Percentiles rank a stretch among this genome's conserved stretches.
Conservation (phyloP, 1,140 invertebrate genomes). For the Solenopsis invicta region DNA sequence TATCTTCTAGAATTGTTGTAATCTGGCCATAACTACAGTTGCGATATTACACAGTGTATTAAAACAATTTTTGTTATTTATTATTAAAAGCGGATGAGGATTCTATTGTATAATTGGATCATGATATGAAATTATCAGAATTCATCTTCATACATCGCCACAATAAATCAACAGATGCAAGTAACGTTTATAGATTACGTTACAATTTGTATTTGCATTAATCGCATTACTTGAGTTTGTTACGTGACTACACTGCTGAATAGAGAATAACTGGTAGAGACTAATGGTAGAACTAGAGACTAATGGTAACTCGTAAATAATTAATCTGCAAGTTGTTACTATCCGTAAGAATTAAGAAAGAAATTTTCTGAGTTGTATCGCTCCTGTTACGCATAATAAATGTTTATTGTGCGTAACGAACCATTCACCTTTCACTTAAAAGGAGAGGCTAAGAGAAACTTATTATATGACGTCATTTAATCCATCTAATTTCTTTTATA, state of each 20-base stretch:
- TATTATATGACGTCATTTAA: not conserved
- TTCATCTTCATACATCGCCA: constrained; percentile 37
- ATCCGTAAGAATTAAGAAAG: constrained; percentile 27
- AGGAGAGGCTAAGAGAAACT: not conserved
- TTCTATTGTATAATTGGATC: constrained; percentile 13
- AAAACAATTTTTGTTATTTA: constrained; percentile 24
- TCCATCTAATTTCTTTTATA: constrained; percentile 24
- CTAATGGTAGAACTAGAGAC: too few relatives aligned
- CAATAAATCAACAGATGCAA: constrained; percentile 5
- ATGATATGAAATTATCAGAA: constrained; percentile 54
- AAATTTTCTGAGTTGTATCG: constrained; percentile 11
- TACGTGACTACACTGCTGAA: not conserved
- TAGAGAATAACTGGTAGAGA: not conserved
- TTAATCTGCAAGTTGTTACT: constrained; percentile 5
- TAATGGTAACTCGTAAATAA: not conserved
- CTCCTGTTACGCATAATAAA: constrained; percentile 30
- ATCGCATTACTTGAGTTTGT: not conserved
- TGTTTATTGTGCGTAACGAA: constrained; percentile 44
- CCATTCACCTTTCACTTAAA: constrained; percentile 54
- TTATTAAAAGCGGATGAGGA: constrained; percentile 22
- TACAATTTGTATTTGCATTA: constrained; percentile 9
- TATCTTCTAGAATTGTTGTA: too few relatives aligned
- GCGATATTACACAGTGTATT: not conserved
- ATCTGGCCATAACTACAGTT: not conserved
- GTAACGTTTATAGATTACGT: constrained; percentile 23